These are phyloP conservation scores for Sinopyrophorus schimmeli DNA, from an alignment of 2,888 invertebrate species.

Conservation along the genomic window DNA sequence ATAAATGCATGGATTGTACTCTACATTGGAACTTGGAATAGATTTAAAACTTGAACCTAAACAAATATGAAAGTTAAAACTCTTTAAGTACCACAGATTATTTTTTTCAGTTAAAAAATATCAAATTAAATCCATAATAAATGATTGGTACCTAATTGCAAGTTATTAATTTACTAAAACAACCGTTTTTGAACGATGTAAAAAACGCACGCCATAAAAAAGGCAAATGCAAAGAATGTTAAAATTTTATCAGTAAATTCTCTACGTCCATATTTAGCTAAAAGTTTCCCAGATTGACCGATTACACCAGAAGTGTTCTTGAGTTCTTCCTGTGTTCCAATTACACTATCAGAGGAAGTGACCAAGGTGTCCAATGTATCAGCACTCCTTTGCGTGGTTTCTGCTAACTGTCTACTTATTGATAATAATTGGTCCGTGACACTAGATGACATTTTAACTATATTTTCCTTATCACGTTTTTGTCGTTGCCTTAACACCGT, in stretches of 20 bases:
- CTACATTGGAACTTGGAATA: no score
- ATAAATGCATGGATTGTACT: no score
- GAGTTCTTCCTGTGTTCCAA: slow-evolving; percentile 78
- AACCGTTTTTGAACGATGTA: slow-evolving; percentile 92
- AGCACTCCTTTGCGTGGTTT: slow-evolving; percentile 85
- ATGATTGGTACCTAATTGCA: no score
- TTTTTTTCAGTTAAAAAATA: no score
- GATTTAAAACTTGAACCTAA: no score
- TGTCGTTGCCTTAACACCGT: slow-evolving; percentile 61
- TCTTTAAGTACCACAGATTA: no score
- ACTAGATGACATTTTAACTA: slow-evolving; percentile 72
- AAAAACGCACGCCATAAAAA: slow-evolving; percentile 87
- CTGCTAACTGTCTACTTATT: slow-evolving; percentile 83
- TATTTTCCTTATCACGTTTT: slow-evolving; percentile 67
- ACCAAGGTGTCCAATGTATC: slow-evolving; percentile 79
- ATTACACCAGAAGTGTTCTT: slow-evolving; percentile 86
- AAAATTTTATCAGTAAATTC: slow-evolving; percentile 96
- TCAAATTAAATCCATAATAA: no score
- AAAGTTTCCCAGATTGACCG: slow-evolving; percentile 83
- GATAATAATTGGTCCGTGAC: slow-evolving; percentile 85
- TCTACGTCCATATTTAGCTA: slow-evolving; percentile 91
- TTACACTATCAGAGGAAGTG: slow-evolving; percentile 69
- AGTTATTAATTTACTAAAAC: slow-evolving; percentile 66
- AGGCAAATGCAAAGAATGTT: slow-evolving; percentile 81
- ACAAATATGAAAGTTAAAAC: no score